Base-by-base conservation (phyloP, 1,140 invertebrate genomes). In the Drosophila virilis region DNA sequence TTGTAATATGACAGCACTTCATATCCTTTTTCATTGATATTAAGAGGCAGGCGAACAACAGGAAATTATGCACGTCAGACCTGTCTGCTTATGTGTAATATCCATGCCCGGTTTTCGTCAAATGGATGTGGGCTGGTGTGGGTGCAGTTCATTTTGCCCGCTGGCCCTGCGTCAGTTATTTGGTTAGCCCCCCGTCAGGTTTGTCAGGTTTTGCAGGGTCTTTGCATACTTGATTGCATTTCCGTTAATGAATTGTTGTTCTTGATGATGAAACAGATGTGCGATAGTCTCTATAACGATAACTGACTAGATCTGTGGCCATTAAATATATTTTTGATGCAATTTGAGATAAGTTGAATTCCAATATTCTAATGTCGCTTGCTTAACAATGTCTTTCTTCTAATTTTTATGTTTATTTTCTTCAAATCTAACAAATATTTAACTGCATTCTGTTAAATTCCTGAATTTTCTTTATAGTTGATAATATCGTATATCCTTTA, bases 1-100 rank as follows among this genome's bases (percentile, higher is more conserved):
- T 82, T 82, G 79, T 82, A 82, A 82, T 82, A 82, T 82, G 79
- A 82, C 79, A 82, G 79, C 69, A 82, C 79, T 77, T 82, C 79
- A 82, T 82, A 82, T 82, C 79, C 79, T 82, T 70, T 82, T 82
- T 66, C 78, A 81, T 77, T 81, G 80, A 68, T 74, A 74, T 74
- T 70, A 74, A 62, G 58, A 60, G 66, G 32, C 59, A 28, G 48
- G 13, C 60, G 65, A 82, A 80, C 76, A 80, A 80, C 79, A 82
- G 79, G 79, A 82, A 82, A 82, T 82, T 82, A 82, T 82, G 79
- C 79, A 82, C 79, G 79, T 82, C 79, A 82, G 79, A 82, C 65
- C 79, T 82, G 79, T 82, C 79, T 74, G 79, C 79, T 82, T 82
- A 81, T 81, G 74, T 81, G 60, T 81, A 81, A 81, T 77, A 60